These are phyloP conservation scores for Latheticus oryzae DNA, from an alignment of 2,888 invertebrate genomes.

Conservation along the genomic window DNA sequence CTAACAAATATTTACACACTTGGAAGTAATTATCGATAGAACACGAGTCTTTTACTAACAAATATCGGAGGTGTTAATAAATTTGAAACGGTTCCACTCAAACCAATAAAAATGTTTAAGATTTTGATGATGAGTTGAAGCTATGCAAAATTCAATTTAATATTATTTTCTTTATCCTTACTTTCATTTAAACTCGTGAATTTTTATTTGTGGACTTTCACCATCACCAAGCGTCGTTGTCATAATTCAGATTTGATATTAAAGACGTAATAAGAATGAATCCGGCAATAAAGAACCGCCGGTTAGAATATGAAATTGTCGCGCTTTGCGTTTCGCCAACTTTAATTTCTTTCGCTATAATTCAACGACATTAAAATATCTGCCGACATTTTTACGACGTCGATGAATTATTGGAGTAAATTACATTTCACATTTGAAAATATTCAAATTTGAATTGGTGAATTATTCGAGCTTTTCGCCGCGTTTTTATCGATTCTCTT, in stretches of 20 bases:
- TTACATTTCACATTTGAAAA: constrained; percentile 61
- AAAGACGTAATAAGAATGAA: constrained; percentile 61
- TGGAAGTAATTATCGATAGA: constrained; percentile 27
- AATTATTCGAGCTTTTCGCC: constrained; percentile 43
- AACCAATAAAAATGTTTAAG: constrained; percentile 33
- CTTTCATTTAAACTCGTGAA: too few relatives aligned
- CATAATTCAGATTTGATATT: constrained; percentile 60
- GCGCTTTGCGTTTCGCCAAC: constrained; percentile 51
- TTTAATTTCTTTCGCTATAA: constrained; percentile 63
- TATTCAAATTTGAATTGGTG: constrained; percentile 61
- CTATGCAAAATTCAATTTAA: too few relatives aligned
- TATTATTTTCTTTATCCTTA: too few relatives aligned
- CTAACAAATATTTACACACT: constrained; percentile 41
- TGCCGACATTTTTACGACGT: constrained; percentile 61
- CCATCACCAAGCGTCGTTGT: constrained; percentile 27
- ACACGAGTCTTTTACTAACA: constrained; percentile 39
- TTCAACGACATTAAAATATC: constrained; percentile 62
- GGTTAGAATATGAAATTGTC: constrained; percentile 60
- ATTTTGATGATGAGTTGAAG: too few relatives aligned
- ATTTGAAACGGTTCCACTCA: constrained; percentile 37
- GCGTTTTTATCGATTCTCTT: constrained; percentile 7
- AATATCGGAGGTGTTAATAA: constrained; percentile 37
- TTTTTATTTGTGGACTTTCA: too few relatives aligned
- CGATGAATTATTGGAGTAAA: constrained; percentile 61
- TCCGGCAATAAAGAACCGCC: constrained; percentile 58